Percentiles rank a stretch among this genome's conserved stretches.
Evolutionary conservation across 35 echinoderm and acorn worm genomes (phyloP).

Genomic region (Ptychodera flava): DNA sequence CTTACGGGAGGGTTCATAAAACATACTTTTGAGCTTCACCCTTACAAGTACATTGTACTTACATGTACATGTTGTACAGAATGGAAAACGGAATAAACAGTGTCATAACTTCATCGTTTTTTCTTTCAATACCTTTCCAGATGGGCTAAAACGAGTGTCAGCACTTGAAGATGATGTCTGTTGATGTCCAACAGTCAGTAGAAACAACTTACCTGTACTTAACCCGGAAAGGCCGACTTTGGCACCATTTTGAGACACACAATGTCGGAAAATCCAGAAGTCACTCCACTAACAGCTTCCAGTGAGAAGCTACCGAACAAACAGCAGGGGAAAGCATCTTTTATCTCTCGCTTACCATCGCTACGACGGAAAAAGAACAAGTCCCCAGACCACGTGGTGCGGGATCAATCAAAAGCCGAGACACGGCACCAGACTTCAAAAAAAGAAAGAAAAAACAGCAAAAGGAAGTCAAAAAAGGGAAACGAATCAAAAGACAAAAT

Average conservation of each 20-base stretch:
- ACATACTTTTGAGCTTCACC: no score
- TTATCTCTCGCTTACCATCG: not conserved
- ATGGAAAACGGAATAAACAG: no score
- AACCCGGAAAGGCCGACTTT: not conserved
- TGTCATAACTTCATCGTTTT: not conserved
- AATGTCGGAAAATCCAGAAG: not conserved
- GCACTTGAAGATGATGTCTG: not conserved
- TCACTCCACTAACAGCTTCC: not conserved
- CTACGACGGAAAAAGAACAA: not conserved
- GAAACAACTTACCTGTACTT: not conserved
- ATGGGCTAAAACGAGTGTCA: not conserved
- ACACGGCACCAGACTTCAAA: not conserved
- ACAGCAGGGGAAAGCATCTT: not conserved
- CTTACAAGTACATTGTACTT: no score
- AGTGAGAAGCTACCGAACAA: not conserved
- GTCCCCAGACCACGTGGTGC: not conserved
- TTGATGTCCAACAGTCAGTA: not conserved
- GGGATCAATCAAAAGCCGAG: not conserved
- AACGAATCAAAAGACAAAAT: not conserved
- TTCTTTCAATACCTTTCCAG: not conserved
- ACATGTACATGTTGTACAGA: no score
- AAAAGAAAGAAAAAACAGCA: not conserved
- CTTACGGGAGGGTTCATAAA: no score
- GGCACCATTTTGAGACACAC: not conserved
- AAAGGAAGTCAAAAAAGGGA: not conserved